These are phyloP conservation scores for Danionella cerebrum DNA, from an alignment of 2,113 vertebrate genomes.

Conservation along the genomic window DNA sequence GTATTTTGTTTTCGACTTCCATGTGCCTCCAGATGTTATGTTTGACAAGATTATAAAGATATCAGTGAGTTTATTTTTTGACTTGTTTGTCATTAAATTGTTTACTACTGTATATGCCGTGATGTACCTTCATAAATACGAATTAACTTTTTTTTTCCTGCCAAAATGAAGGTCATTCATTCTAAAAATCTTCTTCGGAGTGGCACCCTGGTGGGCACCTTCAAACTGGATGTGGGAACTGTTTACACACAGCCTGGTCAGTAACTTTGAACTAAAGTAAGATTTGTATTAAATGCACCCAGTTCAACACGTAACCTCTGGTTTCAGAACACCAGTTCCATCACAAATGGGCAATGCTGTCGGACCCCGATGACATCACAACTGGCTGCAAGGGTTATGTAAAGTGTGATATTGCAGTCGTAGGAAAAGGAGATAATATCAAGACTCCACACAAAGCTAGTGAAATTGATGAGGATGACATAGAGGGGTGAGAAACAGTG, in stretches of 20 bases:
- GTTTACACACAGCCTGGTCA: conserved; percentile 86
- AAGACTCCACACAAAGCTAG: conserved; percentile 91
- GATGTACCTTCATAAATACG: too few relatives aligned
- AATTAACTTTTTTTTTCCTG: background rate
- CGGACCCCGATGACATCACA: conserved; percentile 88
- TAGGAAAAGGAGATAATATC: conserved; percentile 93
- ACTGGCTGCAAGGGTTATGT: conserved; percentile 88
- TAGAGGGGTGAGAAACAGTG: conserved; percentile 78
- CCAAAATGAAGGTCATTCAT: conserved; percentile 79
- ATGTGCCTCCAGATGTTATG: conserved; percentile 90
- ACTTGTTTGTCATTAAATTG: too few relatives aligned
- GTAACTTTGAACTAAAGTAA: background rate
- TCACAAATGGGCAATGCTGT: conserved; percentile 93
- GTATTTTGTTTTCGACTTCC: conserved; percentile 86
- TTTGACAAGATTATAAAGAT: conserved; percentile 97
- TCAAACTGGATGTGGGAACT: conserved; percentile 91
- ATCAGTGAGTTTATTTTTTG: conserved; percentile 73
- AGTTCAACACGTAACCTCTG: too few relatives aligned
- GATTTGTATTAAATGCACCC: background rate
- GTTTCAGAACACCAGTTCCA: conserved; percentile 97
- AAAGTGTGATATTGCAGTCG: conserved; percentile 86
- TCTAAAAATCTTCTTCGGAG: conserved; percentile 95
- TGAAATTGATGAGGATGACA: conserved; percentile 86
- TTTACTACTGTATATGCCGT: too few relatives aligned
- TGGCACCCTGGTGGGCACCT: conserved; percentile 86